A percentile compares a stretch with the other conserved stretches of the same genome.
These are phyloP conservation scores for Melanotaenia parkinsoni DNA, from an alignment of 2,797 vertebrate genomes.

Conservation along the genomic window DNA sequence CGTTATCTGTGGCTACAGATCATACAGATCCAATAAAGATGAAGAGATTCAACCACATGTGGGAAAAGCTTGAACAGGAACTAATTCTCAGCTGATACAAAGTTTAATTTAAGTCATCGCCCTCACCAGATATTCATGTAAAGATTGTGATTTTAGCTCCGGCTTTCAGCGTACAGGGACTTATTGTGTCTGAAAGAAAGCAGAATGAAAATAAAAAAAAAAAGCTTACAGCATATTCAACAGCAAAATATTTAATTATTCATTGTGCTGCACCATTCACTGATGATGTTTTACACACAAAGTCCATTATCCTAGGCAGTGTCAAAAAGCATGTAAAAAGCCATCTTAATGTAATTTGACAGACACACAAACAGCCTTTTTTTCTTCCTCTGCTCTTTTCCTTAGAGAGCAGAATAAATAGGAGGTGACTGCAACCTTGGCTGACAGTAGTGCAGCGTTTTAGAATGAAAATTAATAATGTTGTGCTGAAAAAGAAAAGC, in stretches of 20 bases:
- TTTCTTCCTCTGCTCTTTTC: constrained; percentile 2
- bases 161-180: constrained; percentile 6
- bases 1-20: constrained; percentile 18
- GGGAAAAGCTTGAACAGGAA: constrained; percentile 3
- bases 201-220: constrained; percentile 35
- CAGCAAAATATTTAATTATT: constrained; percentile 63
- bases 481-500: constrained; percentile 13
- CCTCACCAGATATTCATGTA: neutral
- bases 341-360: constrained; percentile 48
- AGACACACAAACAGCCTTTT: constrained; percentile 32
- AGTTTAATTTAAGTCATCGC: neutral
- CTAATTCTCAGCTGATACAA: constrained; percentile 6
- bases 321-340: constrained; percentile 47
- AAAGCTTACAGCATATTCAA: constrained; percentile 28
- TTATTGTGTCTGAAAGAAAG: constrained; percentile 14
- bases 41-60: neutral
- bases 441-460: constrained; percentile 10
- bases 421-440: constrained; percentile 24
- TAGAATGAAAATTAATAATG: constrained; percentile 34
- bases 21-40: constrained; percentile 12
- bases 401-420: neutral
- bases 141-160: constrained; percentile 38
- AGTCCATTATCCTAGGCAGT: constrained; percentile 69
- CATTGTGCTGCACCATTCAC: constrained; percentile 42
- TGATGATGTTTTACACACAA: constrained; percentile 76